Percentiles rank a stretch among this genome's conserved stretches.
These are phyloP conservation scores for Mythimna pallens DNA, from an alignment of 2,888 invertebrate genomes.

Conservation along the genomic window DNA sequence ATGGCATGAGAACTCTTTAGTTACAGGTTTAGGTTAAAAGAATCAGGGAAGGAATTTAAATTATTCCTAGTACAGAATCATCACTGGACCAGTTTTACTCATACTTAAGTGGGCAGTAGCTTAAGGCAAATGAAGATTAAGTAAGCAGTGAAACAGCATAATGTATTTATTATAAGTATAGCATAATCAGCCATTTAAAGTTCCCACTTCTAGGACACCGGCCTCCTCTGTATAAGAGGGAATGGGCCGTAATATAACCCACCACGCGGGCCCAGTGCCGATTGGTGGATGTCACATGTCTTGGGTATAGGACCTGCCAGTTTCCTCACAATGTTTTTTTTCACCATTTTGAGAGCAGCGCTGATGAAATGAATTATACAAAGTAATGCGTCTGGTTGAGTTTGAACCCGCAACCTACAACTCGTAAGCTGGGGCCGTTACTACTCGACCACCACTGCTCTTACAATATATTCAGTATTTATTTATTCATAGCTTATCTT, in stretches of 20 bases:
- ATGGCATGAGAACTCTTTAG: neutral
- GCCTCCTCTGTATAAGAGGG: neutral
- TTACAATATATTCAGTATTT: too few species aligned
- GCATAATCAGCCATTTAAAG: neutral
- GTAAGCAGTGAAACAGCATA: neutral
- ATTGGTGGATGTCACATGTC: neutral
- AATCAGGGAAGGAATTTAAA: constrained; percentile 3
- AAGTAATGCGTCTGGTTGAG: too few species aligned
- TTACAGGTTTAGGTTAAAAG: neutral
- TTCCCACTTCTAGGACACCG: neutral
- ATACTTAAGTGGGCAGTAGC: neutral
- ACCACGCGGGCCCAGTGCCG: neutral
- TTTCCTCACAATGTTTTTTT: neutral
- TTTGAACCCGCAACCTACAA: too few species aligned
- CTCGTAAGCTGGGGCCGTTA: too few species aligned
- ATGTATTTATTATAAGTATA: neutral
- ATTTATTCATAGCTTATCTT: too few species aligned
- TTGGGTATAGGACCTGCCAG: neutral
- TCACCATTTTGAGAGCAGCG: neutral
- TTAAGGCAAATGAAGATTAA: neutral
- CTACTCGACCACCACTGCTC: too few species aligned
- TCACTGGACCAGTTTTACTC: too few species aligned
- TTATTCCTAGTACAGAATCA: constrained; percentile 15
- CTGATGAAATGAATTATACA: too few species aligned
- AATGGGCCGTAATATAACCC: neutral